These are phyloP conservation scores for Dermochelys coriacea DNA, from an alignment of 2,797 vertebrate genomes.

Conservation along the genomic window DNA sequence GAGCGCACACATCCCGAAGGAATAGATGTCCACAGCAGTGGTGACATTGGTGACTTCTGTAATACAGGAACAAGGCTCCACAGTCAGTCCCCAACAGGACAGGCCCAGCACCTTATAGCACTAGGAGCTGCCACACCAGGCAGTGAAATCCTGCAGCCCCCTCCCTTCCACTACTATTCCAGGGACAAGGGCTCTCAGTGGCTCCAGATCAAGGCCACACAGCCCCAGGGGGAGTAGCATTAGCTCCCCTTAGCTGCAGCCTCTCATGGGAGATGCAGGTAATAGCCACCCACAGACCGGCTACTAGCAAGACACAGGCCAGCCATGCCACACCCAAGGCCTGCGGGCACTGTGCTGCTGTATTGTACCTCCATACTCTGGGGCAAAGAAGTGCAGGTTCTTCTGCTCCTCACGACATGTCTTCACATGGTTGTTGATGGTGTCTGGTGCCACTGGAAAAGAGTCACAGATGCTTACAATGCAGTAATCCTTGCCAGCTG, in stretches of 20 bases:
- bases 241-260: not conserved
- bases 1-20: constrained; percentile 99
- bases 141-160: not conserved
- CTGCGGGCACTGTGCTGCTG: not conserved
- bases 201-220: not conserved
- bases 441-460: constrained; percentile 93
- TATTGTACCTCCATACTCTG: constrained; percentile 93
- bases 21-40: constrained; percentile 99
- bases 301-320: not conserved
- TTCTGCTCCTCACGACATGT: constrained; percentile 95
- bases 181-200: not conserved
- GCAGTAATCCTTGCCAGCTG: constrained; percentile 26
- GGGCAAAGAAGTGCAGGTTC: constrained; percentile 97
- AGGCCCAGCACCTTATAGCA: not conserved
- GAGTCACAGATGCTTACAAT: constrained; percentile 23
- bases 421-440: constrained; percentile 98
- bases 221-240: not conserved
- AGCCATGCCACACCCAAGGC: not conserved
- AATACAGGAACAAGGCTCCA: constrained; percentile 50
- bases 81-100: not conserved
- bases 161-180: not conserved
- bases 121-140: not conserved
- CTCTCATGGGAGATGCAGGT: not conserved
- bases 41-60: constrained; percentile 96
- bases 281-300: not conserved